Conservation (phyloP, 1,140 invertebrate species). For the Papilio polytes region DNA sequence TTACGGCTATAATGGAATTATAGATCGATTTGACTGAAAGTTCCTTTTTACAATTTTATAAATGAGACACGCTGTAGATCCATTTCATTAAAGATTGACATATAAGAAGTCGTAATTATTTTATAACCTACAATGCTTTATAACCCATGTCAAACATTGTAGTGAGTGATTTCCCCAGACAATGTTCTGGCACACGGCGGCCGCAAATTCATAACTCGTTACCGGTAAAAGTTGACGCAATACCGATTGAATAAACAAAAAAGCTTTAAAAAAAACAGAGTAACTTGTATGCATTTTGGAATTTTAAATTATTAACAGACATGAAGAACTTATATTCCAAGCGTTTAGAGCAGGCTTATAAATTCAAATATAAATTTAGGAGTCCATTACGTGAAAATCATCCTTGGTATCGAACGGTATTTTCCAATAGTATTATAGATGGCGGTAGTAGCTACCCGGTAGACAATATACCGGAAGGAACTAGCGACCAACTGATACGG, state of each 20-base stretch:
- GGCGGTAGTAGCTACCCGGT: not conserved
- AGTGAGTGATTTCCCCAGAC: constrained; percentile 41
- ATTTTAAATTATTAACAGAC: not conserved
- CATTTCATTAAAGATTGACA: not conserved
- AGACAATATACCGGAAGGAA: constrained; percentile 11
- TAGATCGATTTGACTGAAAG: not conserved
- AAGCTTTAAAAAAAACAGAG: not conserved
- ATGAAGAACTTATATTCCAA: not conserved
- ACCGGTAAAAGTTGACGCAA: not conserved
- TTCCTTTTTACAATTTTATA: not conserved
- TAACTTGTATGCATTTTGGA: not conserved
- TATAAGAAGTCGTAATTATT: not conserved
- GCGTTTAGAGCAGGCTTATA: not conserved
- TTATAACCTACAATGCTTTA: not conserved
- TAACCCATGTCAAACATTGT: not conserved
- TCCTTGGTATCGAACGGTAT: not conserved
- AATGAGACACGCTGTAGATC: not conserved
- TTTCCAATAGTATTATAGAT: not conserved
- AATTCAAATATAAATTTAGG: not conserved
- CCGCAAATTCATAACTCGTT: not conserved
- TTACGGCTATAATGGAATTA: constrained; percentile 16
- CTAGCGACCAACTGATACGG: not conserved
- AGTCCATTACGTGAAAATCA: not conserved
- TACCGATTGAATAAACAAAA: not conserved
- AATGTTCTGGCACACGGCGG: constrained; percentile 9